Percentiles rank a stretch among this genome's conserved stretches.
Conservation (phyloP, 2,888 invertebrate genomes). For the Oligia fasciuncula region DNA sequence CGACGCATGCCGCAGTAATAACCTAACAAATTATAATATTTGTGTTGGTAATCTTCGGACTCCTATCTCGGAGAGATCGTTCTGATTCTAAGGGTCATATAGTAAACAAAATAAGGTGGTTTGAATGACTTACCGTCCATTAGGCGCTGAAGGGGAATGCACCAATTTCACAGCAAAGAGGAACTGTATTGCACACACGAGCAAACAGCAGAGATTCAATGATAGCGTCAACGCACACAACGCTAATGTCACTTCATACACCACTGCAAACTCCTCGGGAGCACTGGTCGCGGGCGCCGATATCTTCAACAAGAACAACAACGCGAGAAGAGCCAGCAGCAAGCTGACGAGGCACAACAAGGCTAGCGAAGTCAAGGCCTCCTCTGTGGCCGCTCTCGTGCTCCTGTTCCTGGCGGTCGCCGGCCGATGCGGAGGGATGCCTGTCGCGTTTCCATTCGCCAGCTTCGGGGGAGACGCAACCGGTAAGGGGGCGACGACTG, state of each 20-base stretch:
- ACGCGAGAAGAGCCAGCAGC: slow-evolving; percentile 94
- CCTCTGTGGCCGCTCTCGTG: slow-evolving; percentile 88
- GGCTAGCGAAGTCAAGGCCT: slow-evolving; percentile 96
- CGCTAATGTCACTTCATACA: slow-evolving; percentile 97
- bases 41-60: slow-evolving; percentile 68
- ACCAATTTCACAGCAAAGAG: slow-evolving; percentile 97
- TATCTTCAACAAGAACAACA: slow-evolving; percentile 96
- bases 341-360: slow-evolving; percentile 96
- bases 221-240: slow-evolving; percentile 96
- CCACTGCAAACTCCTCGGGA: slow-evolving; percentile 95
- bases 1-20: slow-evolving; percentile 70
- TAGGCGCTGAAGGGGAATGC: slow-evolving; percentile 95
- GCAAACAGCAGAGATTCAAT: slow-evolving; percentile 96
- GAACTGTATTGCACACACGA: slow-evolving; percentile 98
- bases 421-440: slow-evolving; percentile 81
- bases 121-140: slow-evolving; percentile 89
- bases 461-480: slow-evolving; percentile 85
- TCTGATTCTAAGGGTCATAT: slow-evolving; percentile 27
- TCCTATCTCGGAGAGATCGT: slow-evolving; percentile 34
- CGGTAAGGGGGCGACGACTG: slow-evolving; percentile 78
- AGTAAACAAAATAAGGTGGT: slow-evolving; percentile 30
- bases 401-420: slow-evolving; percentile 79
- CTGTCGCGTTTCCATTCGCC: slow-evolving; percentile 90
- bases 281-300: slow-evolving; percentile 92
- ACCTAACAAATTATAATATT: slow-evolving; percentile 79